These are phyloP conservation scores for Cryptoprocta ferox DNA, from an alignment of 2,797 vertebrate species.

Conservation along the genomic window DNA sequence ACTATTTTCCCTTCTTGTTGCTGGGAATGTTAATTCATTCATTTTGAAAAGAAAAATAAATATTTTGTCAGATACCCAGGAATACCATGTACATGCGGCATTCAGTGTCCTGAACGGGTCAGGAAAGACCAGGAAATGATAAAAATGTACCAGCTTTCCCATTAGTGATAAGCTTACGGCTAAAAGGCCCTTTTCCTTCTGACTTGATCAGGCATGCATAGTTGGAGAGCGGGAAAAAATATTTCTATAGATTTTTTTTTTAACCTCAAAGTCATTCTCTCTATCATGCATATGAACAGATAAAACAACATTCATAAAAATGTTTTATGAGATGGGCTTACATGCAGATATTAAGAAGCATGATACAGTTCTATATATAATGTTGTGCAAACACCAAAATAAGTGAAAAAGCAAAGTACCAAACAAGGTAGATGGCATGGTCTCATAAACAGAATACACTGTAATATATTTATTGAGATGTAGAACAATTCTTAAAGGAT, in stretches of 20 bases:
- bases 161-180: neutral
- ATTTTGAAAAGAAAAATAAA: constrained; percentile 43
- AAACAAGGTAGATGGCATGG: neutral
- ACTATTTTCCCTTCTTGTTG: constrained; percentile 51
- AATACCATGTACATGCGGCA: neutral
- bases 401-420: neutral
- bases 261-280: neutral
- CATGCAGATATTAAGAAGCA: neutral
- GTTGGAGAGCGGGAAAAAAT: neutral
- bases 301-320: neutral
- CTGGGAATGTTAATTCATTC: neutral
- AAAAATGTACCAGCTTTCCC: constrained; percentile 3
- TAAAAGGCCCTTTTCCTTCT: neutral
- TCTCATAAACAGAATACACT: neutral
- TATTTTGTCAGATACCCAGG: constrained; percentile 22
- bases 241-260: neutral
- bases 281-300: neutral
- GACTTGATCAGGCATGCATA: neutral
- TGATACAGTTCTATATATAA: neutral
- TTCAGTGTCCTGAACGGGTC: neutral
- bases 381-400: neutral
- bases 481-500: neutral
- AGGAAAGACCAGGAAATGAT: neutral
- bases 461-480: neutral
- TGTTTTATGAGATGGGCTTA: neutral